Base-by-base conservation (phyloP, 2,888 invertebrate genomes). In the Torymus auratus region DNA sequence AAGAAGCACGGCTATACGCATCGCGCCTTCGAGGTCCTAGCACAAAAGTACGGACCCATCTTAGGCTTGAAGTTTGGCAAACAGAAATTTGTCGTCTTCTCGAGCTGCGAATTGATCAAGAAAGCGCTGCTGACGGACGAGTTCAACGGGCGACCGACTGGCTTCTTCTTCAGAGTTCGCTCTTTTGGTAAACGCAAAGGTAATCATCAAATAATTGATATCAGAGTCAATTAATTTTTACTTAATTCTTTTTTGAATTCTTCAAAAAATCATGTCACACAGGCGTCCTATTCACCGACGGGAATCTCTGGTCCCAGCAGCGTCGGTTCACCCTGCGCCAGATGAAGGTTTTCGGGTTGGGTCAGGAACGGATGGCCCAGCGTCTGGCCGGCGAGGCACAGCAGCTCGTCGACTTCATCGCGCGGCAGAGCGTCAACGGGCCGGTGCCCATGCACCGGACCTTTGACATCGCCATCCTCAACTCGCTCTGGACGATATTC, bases 201-300 rank as follows among this genome's bases (percentile, higher is more conserved):
- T 95, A 41, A 10, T 41, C 7, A 41, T 41, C 7, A 7, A 1
- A 41, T 41, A 7, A 41, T 41, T 41, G 41, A 41, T 41, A n/a
- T n/a, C n/a, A n/a, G n/a, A n/a, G n/a, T n/a, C n/a, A n/a, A n/a
- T n/a, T n/a, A n/a, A n/a, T n/a, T n/a, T n/a, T n/a, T n/a, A n/a
- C n/a, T n/a, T n/a, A n/a, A n/a, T 28, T 28, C 1, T 7, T 5
- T 28, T 2, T 28, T 7, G 7, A 28, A 7, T 7, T 41, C 41
- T 41, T 41, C 7, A 28, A 7, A 41, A 41, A 41, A 7, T 41
- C 41, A 41, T 41, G 7, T 41, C 7, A 41, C 7, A 41, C 86
- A 94, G 95, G 95, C 1, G 92, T 95, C 20, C 93, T 95, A 2
- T 95, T 95, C 85, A 92, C 93, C 2, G 95, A 96, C 79, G 95